Percentiles rank a stretch among this genome's conserved stretches.
Evolutionary conservation across 2,888 invertebrate genomes (phyloP).

Genomic region (Pristionchus maxplancki): DNA sequence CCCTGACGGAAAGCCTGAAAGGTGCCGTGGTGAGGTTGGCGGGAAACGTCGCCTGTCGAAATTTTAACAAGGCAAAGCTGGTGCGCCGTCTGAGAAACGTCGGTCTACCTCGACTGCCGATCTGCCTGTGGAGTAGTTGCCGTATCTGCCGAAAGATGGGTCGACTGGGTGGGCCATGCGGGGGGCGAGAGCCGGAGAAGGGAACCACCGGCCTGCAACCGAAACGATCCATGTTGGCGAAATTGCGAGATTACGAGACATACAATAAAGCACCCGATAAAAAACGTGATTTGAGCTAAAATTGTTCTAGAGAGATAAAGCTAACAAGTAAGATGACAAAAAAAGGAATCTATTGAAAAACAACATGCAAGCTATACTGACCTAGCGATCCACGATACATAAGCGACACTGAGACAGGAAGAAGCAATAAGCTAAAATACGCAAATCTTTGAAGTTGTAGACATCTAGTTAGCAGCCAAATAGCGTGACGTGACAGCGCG

Average conservation of each 20-base stretch:
- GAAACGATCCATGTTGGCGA: background rate
- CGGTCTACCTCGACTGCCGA: slow-evolving; percentile 17
- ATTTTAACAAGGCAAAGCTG: background rate
- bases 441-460: background rate
- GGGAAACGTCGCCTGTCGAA: background rate
- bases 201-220: background rate
- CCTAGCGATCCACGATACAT: no score
- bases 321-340: no score
- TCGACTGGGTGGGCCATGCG: slow-evolving; percentile 45
- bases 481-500: background rate
- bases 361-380: no score
- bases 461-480: background rate
- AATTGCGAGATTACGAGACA: background rate
- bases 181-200: slow-evolving; percentile 23
- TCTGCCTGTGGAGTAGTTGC: slow-evolving; percentile 24
- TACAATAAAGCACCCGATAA: no score
- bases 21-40: background rate
- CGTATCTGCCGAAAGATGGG: slow-evolving; percentile 16
- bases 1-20: slow-evolving; percentile 47
- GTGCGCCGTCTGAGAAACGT: no score
- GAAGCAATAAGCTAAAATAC: no score
- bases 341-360: no score
- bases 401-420: no score
- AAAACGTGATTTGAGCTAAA: no score
- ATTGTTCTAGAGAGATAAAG: no score